These are phyloP conservation scores for Philhelius pedissequus DNA, from an alignment of 2,888 invertebrate species.

Conservation along the genomic window DNA sequence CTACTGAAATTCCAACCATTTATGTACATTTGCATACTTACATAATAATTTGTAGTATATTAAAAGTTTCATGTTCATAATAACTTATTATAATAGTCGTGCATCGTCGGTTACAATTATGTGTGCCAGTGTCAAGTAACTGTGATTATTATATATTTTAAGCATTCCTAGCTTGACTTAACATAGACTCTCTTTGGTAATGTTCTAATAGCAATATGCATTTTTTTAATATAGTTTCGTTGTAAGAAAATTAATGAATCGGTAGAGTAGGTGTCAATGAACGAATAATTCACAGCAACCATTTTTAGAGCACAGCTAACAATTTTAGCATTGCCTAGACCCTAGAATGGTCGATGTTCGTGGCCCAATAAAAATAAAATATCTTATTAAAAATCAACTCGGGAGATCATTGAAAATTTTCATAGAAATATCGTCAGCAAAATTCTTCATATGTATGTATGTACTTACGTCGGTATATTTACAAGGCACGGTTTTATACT, in stretches of 20 bases:
- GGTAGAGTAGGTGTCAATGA: conserved; percentile 30
- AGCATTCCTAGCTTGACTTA: not conserved
- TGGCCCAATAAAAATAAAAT: too few species aligned
- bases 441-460: too few species aligned
- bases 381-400: too few species aligned
- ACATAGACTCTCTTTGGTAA: not conserved
- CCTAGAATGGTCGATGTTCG: not conserved
- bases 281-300: conserved; percentile 6
- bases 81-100: not conserved
- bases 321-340: conserved; percentile 19
- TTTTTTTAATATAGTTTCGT: not conserved
- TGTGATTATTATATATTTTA: not conserved
- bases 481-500: too few species aligned
- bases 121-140: not conserved
- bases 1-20: too few species aligned
- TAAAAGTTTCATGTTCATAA: not conserved
- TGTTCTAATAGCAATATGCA: not conserved
- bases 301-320: conserved; percentile 33
- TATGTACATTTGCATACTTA: too few species aligned
- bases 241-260: not conserved
- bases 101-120: not conserved
- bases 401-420: too few species aligned
- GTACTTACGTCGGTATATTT: too few species aligned
- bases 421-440: too few species aligned
- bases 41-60: too few species aligned